These are phyloP conservation scores for Pangasius macronema DNA, from an alignment of 2,797 vertebrate species.

Conservation along the genomic window DNA sequence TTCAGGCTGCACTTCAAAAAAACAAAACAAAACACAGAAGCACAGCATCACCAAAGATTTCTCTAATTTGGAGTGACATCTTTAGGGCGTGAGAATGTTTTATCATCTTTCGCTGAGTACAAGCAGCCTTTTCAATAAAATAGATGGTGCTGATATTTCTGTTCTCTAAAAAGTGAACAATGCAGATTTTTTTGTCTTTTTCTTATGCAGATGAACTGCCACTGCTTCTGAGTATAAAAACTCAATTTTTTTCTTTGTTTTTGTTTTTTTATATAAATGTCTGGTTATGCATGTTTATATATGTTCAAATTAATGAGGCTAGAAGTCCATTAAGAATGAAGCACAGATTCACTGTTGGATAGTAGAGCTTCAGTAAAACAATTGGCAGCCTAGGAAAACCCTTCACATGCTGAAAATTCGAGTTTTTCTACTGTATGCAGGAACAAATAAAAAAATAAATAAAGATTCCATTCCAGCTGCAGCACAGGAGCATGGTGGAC, in stretches of 20 bases:
- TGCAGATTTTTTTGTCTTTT: background rate
- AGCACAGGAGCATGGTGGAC: background rate
- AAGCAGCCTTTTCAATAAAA: slow-evolving; percentile 12
- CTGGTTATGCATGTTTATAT: background rate
- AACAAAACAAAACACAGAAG: background rate
- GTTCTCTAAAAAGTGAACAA: background rate
- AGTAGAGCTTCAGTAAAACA: background rate
- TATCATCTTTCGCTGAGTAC: background rate
- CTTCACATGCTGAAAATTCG: too few species aligned
- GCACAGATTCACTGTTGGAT: background rate
- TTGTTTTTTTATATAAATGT: background rate
- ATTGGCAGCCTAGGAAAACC: background rate
- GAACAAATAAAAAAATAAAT: background rate
- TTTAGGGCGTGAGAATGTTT: background rate
- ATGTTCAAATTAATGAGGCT: background rate
- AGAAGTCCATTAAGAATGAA: background rate
- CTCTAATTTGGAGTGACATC: slow-evolving; percentile 11
- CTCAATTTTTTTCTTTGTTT: background rate
- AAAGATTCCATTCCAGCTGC: background rate
- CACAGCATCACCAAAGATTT: background rate
- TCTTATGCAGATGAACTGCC: background rate
- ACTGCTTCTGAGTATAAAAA: background rate
- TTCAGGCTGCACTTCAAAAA: slow-evolving; percentile 11
- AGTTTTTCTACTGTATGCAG: too few species aligned
- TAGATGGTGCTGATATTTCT: background rate